Evolutionary conservation across 2,888 invertebrate genomes (phyloP).

Genomic region (Acleris holmiana): DNA sequence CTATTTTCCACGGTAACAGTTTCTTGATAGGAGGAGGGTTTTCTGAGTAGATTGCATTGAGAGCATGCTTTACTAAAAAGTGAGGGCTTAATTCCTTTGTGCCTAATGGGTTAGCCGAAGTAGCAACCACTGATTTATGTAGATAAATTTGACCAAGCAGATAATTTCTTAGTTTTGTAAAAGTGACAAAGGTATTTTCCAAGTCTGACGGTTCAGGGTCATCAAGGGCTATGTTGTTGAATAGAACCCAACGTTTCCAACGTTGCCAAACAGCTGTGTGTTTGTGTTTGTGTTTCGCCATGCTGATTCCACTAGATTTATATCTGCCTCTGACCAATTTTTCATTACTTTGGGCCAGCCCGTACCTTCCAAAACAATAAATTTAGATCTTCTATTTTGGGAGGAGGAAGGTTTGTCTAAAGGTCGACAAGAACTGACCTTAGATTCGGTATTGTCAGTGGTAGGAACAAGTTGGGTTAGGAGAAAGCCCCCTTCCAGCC

Average conservation of each 20-base stretch:
- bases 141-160: no score
- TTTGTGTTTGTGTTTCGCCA: slow-evolving; percentile 43
- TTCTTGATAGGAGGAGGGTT: slow-evolving; percentile 30
- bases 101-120: slow-evolving; percentile 40
- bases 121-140: no score
- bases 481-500: no score
- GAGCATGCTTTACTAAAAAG: slow-evolving; percentile 38
- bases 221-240: slow-evolving; percentile 1
- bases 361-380: no score
- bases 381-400: neutral
- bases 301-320: slow-evolving; percentile 32
- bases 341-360: no score
- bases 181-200: no score
- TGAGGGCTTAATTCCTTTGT: slow-evolving; percentile 25
- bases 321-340: slow-evolving; percentile 14
- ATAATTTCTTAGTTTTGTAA: no score
- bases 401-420: slow-evolving; percentile 34
- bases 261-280: slow-evolving; percentile 36
- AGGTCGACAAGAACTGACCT: slow-evolving; percentile 36
- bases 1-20: neutral
- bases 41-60: no score
- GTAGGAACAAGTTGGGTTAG: no score
- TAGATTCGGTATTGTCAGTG: slow-evolving; percentile 30
- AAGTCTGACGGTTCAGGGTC: no score
- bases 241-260: slow-evolving; percentile 28